Evolutionary conservation across 2,888 invertebrate species (phyloP), one percentile per base, ranked within the genome.

Genomic region (Carabus problematicus): DNA sequence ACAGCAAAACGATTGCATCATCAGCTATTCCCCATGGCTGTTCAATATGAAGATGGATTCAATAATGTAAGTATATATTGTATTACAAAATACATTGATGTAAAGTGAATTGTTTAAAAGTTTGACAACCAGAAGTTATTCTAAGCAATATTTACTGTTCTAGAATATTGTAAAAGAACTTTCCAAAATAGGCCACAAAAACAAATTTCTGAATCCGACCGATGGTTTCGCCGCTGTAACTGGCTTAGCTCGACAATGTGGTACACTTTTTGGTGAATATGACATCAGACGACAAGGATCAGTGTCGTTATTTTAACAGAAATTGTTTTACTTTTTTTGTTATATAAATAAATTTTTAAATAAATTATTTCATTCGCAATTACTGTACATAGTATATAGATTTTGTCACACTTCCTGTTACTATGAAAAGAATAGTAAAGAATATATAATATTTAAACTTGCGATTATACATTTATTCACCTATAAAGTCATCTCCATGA

Each of bases 191-290:
- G 87, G 87, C 0, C 89, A 89, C 75, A 80, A 82, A 3, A 81
- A 83, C 1, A 82, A 79, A 0, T 78, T 81, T 61, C 79, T 82
- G 7, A 78, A 80, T 0, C 80, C 82, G 0, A 86, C 85, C 0
- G 86, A 87, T 8, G 88, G 89, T 1, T 90, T 90, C 78, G 87
- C 89, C 1, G 88, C 90, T 3, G 80, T 90, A 67, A 86, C 88
- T 2, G 86, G 84, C 0, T 83, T 86, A 3, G 82, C 82, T 14
- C 81, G 85, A 59, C 81, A 84, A 70, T 77, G 80, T 18, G 85
- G 85, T 14, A 80, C 81, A 49, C 77, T 84, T 8, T 77, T 82
- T 19, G 79, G 75, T 4, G 75, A 75, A 18, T 75, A 63, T 66
- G 87, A 88, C 75, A 79, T 75, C 6, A 80, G 87, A 73, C 78